Base-by-base conservation (phyloP, 2,113 vertebrate genomes). In the Tyto alba region DNA sequence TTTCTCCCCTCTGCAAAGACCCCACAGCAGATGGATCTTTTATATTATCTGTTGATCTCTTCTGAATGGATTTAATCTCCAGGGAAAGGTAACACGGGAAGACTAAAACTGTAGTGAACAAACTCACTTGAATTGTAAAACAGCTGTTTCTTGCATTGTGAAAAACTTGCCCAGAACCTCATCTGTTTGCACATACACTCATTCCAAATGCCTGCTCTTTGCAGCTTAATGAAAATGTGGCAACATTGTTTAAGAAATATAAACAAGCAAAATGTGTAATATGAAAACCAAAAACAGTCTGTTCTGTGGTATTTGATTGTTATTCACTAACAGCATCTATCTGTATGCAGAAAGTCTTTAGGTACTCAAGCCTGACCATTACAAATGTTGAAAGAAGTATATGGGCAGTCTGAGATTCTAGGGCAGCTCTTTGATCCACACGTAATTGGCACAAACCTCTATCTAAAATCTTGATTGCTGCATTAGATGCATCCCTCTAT, bases 181-280 rank as follows among this genome's bases (percentile, higher is more conserved):
- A 38, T 67, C 0, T 23, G n/a, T 53, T 89, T 9, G 2, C 21
- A 30, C 1, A 1, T 40, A 81, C 15, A 25, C 4, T 55, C 14
- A 64, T 27, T 29, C 4, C 45, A 78, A 81, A 81, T 40, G 16
- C 5, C 13, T 74, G 2, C 11, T 69, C 11, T 47, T 8, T 36
- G 5, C 2, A 78, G 19, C 8, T n/a, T 56, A 56, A 16, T 74
- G 50, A 73, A 85, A 88, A 74, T 52, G 4, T 34, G 6, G 10
- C 17, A 50, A 56, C 2, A 29, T 34, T 60, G n/a, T 32, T 67
- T 41, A 76, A 72, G 40, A 79, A 91, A 86, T 9, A 43, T 10
- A 67, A 79, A 53, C 1, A 43, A 53, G 22, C 2, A 66, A 60
- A 82, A 53, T 38, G 3, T 14, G 18, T 38, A 48, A 57, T 17